phyloP scores from a whole-genome alignment of 2,113 vertebrate genomes.

The Eulemur macaco region DNA sequence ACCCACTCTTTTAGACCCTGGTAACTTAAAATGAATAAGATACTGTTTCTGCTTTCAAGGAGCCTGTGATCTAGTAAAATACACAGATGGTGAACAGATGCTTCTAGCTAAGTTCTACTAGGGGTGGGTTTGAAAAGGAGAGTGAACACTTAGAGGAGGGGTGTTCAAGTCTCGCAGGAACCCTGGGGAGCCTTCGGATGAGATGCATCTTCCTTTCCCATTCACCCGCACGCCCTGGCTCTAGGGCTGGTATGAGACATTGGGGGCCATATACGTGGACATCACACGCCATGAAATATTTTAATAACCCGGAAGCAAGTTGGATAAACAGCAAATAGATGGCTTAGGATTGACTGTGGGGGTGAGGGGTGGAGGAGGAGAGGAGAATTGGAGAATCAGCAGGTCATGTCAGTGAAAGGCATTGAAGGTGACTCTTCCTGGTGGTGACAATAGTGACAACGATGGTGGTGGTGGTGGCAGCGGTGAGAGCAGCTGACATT shows the following conservation, averaged over 20 bases:
- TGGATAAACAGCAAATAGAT: background rate
- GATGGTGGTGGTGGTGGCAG: too few relatives aligned
- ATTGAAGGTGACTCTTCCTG: background rate
- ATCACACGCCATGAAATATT: background rate
- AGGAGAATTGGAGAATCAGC: background rate
- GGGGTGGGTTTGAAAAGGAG: background rate
- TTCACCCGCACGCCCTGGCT: background rate
- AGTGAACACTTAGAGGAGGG: background rate
- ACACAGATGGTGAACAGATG: background rate
- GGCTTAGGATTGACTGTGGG: background rate
- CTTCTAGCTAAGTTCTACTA: background rate
- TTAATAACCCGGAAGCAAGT: background rate
- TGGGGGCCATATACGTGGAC: accelerated
- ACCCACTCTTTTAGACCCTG: background rate
- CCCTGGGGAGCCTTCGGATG: background rate
- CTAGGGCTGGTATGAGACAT: background rate
- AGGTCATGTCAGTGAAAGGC: accelerated
- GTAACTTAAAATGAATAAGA: background rate
- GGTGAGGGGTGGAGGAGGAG: background rate
- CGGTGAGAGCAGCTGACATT: background rate
- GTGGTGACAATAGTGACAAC: background rate
- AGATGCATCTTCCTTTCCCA: background rate
- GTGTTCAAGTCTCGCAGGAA: background rate
- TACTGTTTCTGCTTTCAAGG: background rate
- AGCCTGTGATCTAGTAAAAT: background rate